Percentiles rank a stretch among this genome's conserved stretches.
These are phyloP conservation scores for Drosophila navojoa DNA, from an alignment of 1,140 invertebrate genomes.

Conservation along the genomic window DNA sequence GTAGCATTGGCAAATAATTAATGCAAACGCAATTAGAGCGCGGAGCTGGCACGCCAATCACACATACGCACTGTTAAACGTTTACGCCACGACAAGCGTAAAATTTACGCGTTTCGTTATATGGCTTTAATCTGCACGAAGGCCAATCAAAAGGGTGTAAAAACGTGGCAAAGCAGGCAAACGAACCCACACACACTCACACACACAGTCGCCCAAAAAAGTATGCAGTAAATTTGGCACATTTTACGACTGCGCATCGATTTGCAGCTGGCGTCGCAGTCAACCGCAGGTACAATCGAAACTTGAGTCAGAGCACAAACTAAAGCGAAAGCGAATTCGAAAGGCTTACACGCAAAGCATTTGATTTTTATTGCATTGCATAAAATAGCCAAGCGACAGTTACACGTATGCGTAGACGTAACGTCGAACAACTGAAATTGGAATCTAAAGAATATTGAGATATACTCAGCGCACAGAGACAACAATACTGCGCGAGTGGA, in stretches of 20 bases:
- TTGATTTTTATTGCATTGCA: conserved; percentile 74
- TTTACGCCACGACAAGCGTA: conserved; percentile 42
- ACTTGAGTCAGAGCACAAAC: neutral
- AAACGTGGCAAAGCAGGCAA: conserved; percentile 29
- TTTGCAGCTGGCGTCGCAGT: conserved; percentile 46
- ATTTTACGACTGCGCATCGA: conserved; percentile 74
- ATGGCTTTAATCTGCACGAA: conserved; percentile 58
- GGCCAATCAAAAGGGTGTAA: conserved; percentile 73
- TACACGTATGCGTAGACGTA: neutral
- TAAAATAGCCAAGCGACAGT: conserved; percentile 32
- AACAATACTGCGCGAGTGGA: conserved; percentile 17
- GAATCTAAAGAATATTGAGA: conserved; percentile 12
- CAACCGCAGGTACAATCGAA: conserved; percentile 61
- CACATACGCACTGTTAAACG: conserved; percentile 57
- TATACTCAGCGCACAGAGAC: neutral
- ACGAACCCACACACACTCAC: neutral
- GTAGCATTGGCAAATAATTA: neutral
- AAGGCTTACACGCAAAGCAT: conserved; percentile 65
- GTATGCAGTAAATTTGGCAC: conserved; percentile 73
- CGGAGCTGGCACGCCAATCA: conserved; percentile 26
- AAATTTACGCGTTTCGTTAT: conserved; percentile 64
- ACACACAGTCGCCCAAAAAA: conserved; percentile 37
- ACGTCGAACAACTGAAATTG: conserved; percentile 9
- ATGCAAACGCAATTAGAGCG: conserved; percentile 16
- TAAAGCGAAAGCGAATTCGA: conserved; percentile 22